A percentile compares a stretch with the other conserved stretches of the same genome.
Conservation (phyloP, 2,797 vertebrate genomes). For the Sebastes kiyomatsui region DNA sequence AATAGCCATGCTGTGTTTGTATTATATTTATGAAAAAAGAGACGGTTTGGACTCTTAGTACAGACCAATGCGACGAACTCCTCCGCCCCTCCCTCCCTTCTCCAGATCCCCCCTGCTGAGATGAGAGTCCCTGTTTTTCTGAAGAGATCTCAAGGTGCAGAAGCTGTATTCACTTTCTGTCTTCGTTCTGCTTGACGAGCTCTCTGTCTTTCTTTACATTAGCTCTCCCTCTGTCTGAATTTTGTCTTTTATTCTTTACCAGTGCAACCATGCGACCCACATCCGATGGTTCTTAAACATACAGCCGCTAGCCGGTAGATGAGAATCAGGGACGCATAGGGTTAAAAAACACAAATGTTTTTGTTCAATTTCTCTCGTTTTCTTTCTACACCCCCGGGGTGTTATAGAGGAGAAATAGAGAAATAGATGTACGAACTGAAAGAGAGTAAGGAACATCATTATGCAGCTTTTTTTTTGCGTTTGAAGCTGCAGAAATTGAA, state of each 20-base stretch:
- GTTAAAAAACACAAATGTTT: slow-evolving; percentile 13
- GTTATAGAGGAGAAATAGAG: slow-evolving; percentile 9
- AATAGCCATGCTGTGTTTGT: slow-evolving; percentile 30
- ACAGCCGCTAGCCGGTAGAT: background rate
- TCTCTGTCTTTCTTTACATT: background rate
- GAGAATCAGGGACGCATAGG: background rate
- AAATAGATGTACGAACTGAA: background rate
- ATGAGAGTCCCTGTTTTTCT: slow-evolving; percentile 28
- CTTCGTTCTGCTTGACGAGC: slow-evolving; percentile 19
- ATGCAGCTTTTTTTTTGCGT: slow-evolving; percentile 5
- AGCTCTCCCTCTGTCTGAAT: background rate
- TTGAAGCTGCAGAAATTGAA: background rate
- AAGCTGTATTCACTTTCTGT: slow-evolving; percentile 5
- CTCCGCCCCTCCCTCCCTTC: slow-evolving; percentile 6
- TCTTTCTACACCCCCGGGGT: background rate
- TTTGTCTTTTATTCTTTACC: background rate
- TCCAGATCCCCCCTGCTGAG: slow-evolving; percentile 21
- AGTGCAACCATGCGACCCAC: background rate
- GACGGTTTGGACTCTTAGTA: background rate
- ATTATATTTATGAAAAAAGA: slow-evolving; percentile 2
- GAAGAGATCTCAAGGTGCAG: slow-evolving; percentile 6
- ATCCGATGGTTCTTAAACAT: background rate
- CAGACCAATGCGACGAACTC: slow-evolving; percentile 23
- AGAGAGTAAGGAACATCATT: background rate
- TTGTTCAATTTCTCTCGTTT: background rate